phyloP scores from a whole-genome alignment of 2,797 vertebrate species.

The Calcarius lapponicus region DNA sequence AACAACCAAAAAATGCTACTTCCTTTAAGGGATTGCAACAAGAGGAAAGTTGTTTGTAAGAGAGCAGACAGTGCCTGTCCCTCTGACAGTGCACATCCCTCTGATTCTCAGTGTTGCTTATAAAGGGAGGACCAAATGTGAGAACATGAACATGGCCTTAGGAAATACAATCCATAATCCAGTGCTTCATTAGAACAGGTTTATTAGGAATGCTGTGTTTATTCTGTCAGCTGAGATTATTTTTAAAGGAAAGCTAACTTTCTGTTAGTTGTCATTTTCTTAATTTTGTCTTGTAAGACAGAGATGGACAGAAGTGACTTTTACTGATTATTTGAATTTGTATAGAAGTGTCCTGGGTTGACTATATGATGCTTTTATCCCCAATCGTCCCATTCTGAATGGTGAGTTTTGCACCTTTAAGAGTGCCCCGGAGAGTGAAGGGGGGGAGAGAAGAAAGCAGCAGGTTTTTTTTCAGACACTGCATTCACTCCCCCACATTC shows the following conservation, averaged over 20 bases:
- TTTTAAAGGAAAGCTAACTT: not conserved
- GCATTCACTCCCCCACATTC: no score
- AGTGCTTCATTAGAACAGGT: not conserved
- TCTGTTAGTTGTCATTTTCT: not conserved
- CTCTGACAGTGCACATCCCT: not conserved
- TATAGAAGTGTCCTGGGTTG: no score
- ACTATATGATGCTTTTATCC: no score
- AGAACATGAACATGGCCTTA: not conserved
- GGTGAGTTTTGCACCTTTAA: no score
- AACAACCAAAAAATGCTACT: not conserved
- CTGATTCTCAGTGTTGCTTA: not conserved
- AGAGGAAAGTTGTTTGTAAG: not conserved
- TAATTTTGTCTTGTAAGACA: not conserved
- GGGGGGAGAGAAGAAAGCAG: no score
- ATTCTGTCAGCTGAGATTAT: not conserved
- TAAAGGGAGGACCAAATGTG: not conserved
- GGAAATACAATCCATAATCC: not conserved
- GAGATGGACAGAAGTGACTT: not conserved
- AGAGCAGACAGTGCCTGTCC: not conserved
- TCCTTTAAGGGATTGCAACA: not conserved
- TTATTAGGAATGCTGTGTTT: not conserved
- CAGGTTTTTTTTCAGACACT: no score
- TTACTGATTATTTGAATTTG: not conserved
- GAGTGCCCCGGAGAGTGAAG: no score
- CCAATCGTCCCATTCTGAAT: no score